These are phyloP conservation scores for Himalopsyche anomala DNA, from an alignment of 2,888 invertebrate species.

Conservation along the genomic window DNA sequence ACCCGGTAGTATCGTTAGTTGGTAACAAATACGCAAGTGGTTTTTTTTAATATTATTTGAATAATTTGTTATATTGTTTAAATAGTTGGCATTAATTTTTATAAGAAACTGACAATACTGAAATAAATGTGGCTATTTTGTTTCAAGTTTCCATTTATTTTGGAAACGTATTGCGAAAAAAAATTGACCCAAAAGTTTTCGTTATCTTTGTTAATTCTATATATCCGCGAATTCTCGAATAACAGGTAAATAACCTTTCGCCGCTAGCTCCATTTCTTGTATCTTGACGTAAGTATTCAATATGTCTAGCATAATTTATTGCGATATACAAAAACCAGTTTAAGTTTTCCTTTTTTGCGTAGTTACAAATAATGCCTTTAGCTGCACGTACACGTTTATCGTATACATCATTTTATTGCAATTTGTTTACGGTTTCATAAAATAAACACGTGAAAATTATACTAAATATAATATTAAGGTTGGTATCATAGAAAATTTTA, in stretches of 20 bases:
- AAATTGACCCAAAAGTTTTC: background rate
- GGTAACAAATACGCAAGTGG: too few relatives aligned
- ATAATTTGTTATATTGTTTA: too few relatives aligned
- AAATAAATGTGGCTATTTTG: background rate
- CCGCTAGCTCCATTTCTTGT: conserved; percentile 12
- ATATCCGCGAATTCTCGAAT: background rate
- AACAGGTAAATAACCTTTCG: conserved; percentile 33
- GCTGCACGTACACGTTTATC: background rate
- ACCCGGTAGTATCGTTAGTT: too few relatives aligned
- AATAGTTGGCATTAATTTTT: too few relatives aligned
- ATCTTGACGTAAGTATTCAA: conserved; percentile 3
- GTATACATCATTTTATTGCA: background rate
- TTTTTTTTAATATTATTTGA: too few relatives aligned
- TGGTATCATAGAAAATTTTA: too few relatives aligned
- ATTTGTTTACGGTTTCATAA: too few relatives aligned
- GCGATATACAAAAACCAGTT: conserved; percentile 39
- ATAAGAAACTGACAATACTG: too few relatives aligned
- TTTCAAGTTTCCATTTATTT: background rate
- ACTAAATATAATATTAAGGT: too few relatives aligned
- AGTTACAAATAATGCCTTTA: background rate
- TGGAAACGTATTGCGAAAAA: background rate
- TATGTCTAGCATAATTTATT: conserved; percentile 24
- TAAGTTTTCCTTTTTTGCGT: conserved; percentile 1
- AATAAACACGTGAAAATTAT: too few relatives aligned
- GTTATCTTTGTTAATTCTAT: background rate